Base-by-base conservation (phyloP, 2,888 invertebrate genomes). In the Allygus modestus region DNA sequence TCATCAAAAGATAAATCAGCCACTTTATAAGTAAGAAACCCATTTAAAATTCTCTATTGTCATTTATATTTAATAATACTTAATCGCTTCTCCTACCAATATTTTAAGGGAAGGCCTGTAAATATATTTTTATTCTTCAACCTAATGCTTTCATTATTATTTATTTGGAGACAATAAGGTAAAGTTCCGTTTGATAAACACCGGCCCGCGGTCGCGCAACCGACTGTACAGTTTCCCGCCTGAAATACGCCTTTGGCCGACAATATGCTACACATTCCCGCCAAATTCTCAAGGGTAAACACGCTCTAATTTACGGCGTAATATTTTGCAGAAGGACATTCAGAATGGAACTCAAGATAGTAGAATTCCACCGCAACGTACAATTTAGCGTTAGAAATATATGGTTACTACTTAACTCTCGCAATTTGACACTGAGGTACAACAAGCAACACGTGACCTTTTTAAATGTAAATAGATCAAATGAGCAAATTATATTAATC, bases 231-330 rank as follows among this genome's bases (percentile, higher is more conserved):
- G 20, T 41, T 33, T 41, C 71, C 71, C 71, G 71, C n/a, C 71
- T 20, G 71, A 71, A 71, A 71, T 71, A 71, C 41, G 41, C 71
- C 33, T 41, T 71, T 71, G 41, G 71, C 71, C 71, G 41, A 71
- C 71, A 71, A 69, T 71, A 71, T 28, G 20, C 17, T 5, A 12
- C 20, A 41, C 71, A 71, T 71, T 71, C 71, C 71, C 33, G 41
- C 37, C 41, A 17, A 33, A 71, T 71, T 71, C 71, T 71, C 71
- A 71, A 71, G 41, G 33, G 71, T 71, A 71, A 71, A 71, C 71
- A 71, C 71, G 71, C 37, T 41, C 71, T 33, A 41, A 71, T 71
- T 71, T 71, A 71, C 71, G 65, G 28, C 2, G 65, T 31, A 65
- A 65, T 65, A 65, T 65, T 65, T 65, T 65, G 65, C 65, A 54